Conservation (phyloP, 2,888 invertebrate species). For the Rotaria sp. region DNA sequence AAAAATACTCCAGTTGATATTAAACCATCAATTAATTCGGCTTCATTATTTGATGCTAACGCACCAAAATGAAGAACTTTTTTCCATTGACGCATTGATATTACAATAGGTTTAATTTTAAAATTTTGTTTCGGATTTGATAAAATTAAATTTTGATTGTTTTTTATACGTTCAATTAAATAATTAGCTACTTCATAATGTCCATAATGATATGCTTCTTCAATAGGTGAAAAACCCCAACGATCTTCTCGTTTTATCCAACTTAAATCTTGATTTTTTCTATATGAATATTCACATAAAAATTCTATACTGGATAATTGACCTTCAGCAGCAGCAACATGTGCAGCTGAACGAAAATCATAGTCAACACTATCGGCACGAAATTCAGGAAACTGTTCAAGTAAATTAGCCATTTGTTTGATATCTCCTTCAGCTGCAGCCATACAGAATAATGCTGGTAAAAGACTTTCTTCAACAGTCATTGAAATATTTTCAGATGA, state of each 20-base stretch:
- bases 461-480: neutral
- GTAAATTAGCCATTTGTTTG: neutral
- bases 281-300: neutral
- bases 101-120: neutral
- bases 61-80: neutral
- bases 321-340: constrained; percentile 20
- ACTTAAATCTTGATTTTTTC: neutral
- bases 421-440: constrained; percentile 18
- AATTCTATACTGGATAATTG: neutral
- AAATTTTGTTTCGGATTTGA: too few species aligned
- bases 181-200: neutral
- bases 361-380: constrained; percentile 12
- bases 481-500: neutral
- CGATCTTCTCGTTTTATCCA: constrained; percentile 23
- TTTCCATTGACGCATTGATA: neutral
- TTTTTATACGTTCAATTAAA: neutral
- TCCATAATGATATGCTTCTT: neutral
- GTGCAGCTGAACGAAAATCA: neutral
- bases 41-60: neutral
- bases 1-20: neutral
- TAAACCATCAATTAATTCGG: neutral
- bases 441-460: neutral
- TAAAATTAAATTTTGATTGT: neutral
- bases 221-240: neutral
- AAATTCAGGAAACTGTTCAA: neutral